A percentile compares a stretch with the other conserved stretches of the same genome.
Conservation (phyloP, 2,888 invertebrate genomes). For the Halictus ligatus region DNA sequence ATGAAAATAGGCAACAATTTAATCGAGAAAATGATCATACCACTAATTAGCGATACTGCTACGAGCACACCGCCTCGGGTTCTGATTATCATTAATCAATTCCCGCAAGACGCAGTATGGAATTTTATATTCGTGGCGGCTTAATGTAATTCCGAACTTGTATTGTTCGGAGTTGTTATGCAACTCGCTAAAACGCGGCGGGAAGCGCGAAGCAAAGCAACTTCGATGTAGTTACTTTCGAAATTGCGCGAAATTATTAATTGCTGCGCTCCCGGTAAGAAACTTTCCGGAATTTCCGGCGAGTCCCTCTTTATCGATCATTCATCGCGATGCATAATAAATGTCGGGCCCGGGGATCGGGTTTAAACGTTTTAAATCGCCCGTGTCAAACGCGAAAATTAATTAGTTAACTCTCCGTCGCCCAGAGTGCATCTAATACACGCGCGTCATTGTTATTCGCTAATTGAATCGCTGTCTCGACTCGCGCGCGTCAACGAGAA, state of each 20-base stretch:
- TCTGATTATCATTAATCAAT: not conserved
- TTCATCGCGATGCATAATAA: conserved; percentile 16
- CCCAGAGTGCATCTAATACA: conserved; percentile 8
- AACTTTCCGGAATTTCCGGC: not conserved
- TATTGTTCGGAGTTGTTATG: not conserved
- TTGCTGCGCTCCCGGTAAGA: not conserved
- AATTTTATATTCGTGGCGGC: not conserved
- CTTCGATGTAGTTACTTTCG: conserved; percentile 1
- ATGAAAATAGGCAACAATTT: not conserved
- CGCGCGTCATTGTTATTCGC: not conserved
- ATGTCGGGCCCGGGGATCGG: not conserved
- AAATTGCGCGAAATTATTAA: conserved; percentile 12
- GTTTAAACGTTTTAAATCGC: not conserved
- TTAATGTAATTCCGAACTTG: conserved; percentile 3
- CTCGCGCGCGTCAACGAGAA: not conserved
- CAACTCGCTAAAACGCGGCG: not conserved
- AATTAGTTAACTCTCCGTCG: conserved; percentile 1
- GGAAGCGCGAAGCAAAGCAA: not conserved
- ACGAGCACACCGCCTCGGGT: no score
- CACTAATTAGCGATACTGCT: no score
- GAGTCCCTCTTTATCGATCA: conserved; percentile 1
- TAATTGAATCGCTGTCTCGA: not conserved
- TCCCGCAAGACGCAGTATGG: no score
- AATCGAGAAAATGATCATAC: not conserved
- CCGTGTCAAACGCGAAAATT: not conserved